Evolutionary conservation across 2,113 vertebrate genomes (phyloP).

Genomic region (Shinisaurus crocodilurus): DNA sequence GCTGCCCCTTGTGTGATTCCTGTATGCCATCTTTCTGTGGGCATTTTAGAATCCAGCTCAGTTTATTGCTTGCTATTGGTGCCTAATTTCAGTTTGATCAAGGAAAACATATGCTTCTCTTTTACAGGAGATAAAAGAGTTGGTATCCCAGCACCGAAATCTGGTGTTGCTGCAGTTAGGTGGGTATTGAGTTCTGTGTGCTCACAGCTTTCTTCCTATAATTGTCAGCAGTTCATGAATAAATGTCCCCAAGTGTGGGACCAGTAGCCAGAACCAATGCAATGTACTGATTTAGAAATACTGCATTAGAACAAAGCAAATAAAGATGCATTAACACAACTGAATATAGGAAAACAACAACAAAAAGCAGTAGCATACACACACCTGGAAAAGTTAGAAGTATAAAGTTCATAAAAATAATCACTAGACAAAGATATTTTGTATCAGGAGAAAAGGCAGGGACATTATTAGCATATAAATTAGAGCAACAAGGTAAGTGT

Average conservation of each 20-base stretch:
- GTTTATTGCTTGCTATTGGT: too few relatives aligned
- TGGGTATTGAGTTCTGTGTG: background rate
- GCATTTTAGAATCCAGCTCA: background rate
- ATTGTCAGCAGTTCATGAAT: background rate
- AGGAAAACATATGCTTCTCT: background rate
- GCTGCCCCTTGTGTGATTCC: background rate
- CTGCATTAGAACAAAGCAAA: too few relatives aligned
- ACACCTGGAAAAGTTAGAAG: too few relatives aligned
- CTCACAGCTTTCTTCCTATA: background rate
- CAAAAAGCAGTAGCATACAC: too few relatives aligned
- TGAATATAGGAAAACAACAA: too few relatives aligned
- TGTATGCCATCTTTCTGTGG: background rate
- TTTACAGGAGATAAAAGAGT: background rate
- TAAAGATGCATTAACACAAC: too few relatives aligned
- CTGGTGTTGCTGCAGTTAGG: background rate
- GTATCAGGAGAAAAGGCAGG: too few relatives aligned
- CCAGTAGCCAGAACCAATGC: background rate
- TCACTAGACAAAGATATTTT: too few relatives aligned
- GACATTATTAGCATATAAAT: too few relatives aligned
- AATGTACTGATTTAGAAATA: background rate
- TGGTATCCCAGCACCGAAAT: background rate
- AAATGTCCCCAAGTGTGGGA: background rate
- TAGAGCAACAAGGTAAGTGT: too few relatives aligned
- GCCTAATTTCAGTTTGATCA: background rate
- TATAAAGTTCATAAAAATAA: too few relatives aligned